Percentiles rank a stretch among this genome's conserved stretches.
phyloP scores from a whole-genome alignment of 2,888 invertebrate species.

The Lasioglossum calceatum region DNA sequence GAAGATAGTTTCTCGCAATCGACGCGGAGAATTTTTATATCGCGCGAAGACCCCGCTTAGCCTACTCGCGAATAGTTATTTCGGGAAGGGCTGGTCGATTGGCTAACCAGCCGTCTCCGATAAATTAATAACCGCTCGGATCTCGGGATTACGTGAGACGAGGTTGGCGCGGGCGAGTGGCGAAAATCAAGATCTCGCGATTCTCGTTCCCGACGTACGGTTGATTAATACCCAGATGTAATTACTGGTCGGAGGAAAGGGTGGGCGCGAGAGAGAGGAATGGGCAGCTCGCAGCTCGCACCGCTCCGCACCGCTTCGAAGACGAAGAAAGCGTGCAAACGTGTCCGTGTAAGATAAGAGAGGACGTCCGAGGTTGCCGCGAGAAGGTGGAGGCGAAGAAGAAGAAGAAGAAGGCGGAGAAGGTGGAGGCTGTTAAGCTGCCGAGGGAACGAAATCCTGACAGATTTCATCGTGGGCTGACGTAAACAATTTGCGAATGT shows the following conservation, averaged over 20 bases:
- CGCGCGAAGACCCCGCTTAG: too few species aligned
- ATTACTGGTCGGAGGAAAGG: slow-evolving; percentile 61
- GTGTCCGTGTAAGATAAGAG: background rate
- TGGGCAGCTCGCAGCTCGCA: slow-evolving; percentile 41
- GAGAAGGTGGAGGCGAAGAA: background rate
- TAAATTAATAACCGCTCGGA: slow-evolving; percentile 58
- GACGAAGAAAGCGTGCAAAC: slow-evolving; percentile 14
- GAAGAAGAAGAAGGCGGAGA: slow-evolving; percentile 38
- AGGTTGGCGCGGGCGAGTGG: slow-evolving; percentile 11
- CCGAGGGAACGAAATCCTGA: slow-evolving; percentile 79
- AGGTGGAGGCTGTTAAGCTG: slow-evolving; percentile 66
- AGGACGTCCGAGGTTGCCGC: background rate
- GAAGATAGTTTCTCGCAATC: too few species aligned
- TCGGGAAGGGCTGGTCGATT: background rate
- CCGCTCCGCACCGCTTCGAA: background rate
- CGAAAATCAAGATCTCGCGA: slow-evolving; percentile 70
- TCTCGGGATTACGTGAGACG: slow-evolving; percentile 22
- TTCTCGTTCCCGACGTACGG: slow-evolving; percentile 57
- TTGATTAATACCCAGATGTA: slow-evolving; percentile 71
- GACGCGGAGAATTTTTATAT: too few species aligned
- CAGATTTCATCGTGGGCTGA: slow-evolving; percentile 82
- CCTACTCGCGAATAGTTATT: background rate
- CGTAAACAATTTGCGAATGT: slow-evolving; percentile 84
- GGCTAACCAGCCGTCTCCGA: slow-evolving; percentile 49
- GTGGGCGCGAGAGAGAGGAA: slow-evolving; percentile 47